Evolutionary conservation across 2,888 invertebrate genomes (phyloP).

Genomic region (Ferdinandea cuprea): DNA sequence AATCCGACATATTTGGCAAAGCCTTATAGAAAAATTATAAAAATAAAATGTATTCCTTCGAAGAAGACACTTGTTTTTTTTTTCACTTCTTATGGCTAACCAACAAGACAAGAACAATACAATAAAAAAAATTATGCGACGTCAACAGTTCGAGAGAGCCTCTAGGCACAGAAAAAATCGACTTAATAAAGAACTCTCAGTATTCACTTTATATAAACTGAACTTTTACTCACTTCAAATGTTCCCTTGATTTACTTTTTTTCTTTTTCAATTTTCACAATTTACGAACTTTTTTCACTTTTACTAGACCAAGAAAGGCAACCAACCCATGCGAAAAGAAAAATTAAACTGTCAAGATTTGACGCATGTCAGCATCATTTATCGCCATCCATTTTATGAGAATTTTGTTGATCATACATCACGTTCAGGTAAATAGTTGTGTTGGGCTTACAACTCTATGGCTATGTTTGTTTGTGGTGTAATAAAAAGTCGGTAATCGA

Average conservation of each 20-base stretch:
- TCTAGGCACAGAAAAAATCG: not conserved
- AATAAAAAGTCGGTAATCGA: no score
- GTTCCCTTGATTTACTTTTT: no score
- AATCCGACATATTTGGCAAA: slow-evolving; percentile 88
- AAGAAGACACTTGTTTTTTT: slow-evolving; percentile 5
- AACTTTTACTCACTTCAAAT: slow-evolving; percentile 14
- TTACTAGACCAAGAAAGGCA: not conserved
- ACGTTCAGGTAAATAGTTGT: slow-evolving; percentile 40
- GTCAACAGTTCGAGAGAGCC: slow-evolving; percentile 32
- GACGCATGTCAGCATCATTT: slow-evolving; percentile 60
- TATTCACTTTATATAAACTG: not conserved
- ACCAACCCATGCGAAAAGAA: not conserved
- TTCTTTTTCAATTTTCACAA: slow-evolving; percentile 31
- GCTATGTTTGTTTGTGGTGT: no score
- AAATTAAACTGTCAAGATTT: slow-evolving; percentile 52
- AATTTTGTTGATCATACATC: not conserved
- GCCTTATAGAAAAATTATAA: slow-evolving; percentile 8
- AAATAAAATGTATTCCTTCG: not conserved
- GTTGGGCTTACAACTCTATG: no score
- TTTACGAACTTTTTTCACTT: not conserved
- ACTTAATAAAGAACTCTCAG: not conserved
- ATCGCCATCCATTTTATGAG: slow-evolving; percentile 16
- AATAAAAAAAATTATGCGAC: slow-evolving; percentile 34
- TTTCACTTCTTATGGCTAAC: not conserved
- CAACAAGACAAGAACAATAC: not conserved